Evolutionary conservation across 2,797 vertebrate genomes (phyloP).

Genomic region (Aplochiton taeniatus): DNA sequence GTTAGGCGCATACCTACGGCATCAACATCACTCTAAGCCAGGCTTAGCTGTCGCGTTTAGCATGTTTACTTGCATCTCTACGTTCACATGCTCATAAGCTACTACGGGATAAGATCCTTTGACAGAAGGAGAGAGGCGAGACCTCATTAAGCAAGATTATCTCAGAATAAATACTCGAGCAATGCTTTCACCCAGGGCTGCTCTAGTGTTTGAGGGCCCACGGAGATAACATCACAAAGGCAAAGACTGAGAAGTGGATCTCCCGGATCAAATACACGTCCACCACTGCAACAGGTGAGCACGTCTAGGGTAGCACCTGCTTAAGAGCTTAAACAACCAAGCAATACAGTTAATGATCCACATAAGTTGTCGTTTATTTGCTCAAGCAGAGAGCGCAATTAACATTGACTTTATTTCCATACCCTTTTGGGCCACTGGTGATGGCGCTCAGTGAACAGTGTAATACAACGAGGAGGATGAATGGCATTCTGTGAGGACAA

Average conservation of each 20-base stretch:
- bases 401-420: constrained; percentile 44
- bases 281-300: constrained; percentile 43
- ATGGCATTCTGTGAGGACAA: constrained; percentile 33
- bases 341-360: constrained; percentile 38
- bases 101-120: constrained; percentile 22
- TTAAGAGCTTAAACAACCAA: constrained; percentile 8
- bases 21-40: neutral
- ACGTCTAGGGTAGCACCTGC: constrained; percentile 37
- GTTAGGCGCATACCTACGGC: neutral
- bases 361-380: constrained; percentile 48
- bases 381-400: constrained; percentile 58
- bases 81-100: constrained; percentile 46
- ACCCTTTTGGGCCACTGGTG: constrained; percentile 37
- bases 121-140: constrained; percentile 45
- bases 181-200: constrained; percentile 37
- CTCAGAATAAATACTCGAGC: constrained; percentile 54
- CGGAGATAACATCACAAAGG: constrained; percentile 44
- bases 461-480: constrained; percentile 31
- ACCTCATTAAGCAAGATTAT: constrained; percentile 70
- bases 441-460: constrained; percentile 34
- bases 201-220: constrained; percentile 23
- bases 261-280: constrained; percentile 46
- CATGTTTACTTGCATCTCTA: constrained; percentile 34
- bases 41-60: constrained; percentile 38
- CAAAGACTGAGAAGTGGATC: constrained; percentile 32